These are phyloP conservation scores for Hirundo rustica DNA, from an alignment of 2,797 vertebrate species.

Conservation along the genomic window DNA sequence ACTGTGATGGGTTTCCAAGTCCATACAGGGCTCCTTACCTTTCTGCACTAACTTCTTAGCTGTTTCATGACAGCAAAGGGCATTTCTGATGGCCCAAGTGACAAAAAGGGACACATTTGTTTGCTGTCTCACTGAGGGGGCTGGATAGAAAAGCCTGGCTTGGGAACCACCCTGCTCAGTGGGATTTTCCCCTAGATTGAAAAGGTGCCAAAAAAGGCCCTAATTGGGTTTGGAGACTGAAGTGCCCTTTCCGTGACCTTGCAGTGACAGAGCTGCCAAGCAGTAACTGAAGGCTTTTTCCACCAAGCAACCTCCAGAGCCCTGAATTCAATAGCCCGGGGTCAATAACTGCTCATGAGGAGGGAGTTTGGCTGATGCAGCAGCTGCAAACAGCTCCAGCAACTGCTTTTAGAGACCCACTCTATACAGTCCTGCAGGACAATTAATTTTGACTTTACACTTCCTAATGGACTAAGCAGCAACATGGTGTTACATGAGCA, in stretches of 20 bases:
- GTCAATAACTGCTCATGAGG: not conserved
- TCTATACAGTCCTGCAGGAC: not conserved
- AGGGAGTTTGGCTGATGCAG: not conserved
- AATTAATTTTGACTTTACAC: constrained; percentile 34
- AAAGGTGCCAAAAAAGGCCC: not conserved
- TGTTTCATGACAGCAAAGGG: not conserved
- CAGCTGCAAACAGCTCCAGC: not conserved
- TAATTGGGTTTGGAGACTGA: constrained; percentile 1
- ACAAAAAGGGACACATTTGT: not conserved
- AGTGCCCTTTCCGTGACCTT: constrained; percentile 27
- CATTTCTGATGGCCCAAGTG: not conserved
- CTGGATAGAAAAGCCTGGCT: not conserved
- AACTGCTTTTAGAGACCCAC: not conserved
- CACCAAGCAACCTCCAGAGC: not conserved
- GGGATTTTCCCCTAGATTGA: not conserved
- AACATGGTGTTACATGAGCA: not conserved
- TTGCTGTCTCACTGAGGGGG: not conserved
- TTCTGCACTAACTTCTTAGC: not conserved
- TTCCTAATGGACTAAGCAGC: constrained; percentile 27
- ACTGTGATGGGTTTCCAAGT: not conserved
- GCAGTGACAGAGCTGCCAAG: constrained; percentile 5
- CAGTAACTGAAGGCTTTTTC: constrained; percentile 17
- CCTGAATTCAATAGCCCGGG: constrained; percentile 28
- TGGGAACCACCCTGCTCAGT: not conserved
- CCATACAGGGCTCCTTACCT: not conserved